Percentiles rank a stretch among this genome's conserved stretches.
These are phyloP conservation scores for Boloria euphrosyne DNA, from an alignment of 2,888 invertebrate genomes.

Conservation along the genomic window DNA sequence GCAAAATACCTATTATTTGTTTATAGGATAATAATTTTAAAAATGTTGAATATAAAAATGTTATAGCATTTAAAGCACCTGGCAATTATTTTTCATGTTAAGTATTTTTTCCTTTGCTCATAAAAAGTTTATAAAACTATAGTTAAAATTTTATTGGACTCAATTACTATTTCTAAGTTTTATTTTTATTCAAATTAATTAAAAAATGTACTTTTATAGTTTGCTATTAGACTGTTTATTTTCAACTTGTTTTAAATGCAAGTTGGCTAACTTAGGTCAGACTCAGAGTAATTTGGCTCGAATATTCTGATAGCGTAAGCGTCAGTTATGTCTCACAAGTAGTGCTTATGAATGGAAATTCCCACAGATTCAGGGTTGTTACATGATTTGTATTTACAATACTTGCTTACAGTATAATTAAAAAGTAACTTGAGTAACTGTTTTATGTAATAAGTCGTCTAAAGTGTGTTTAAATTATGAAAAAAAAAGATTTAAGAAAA, in stretches of 20 bases:
- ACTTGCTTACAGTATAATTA: too few relatives aligned
- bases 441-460: too few relatives aligned
- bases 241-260: conserved; percentile 2
- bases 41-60: background rate
- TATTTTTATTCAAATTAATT: background rate
- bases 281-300: conserved; percentile 18
- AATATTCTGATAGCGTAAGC: conserved; percentile 24
- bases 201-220: background rate
- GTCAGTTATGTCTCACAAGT: conserved; percentile 21
- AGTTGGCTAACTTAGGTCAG: conserved; percentile 17
- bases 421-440: too few relatives aligned
- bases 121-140: conserved; percentile 15
- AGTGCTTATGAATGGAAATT: conserved; percentile 30
- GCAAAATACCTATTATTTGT: too few relatives aligned
- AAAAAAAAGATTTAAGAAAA: background rate
- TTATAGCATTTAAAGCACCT: background rate
- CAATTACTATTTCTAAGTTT: background rate
- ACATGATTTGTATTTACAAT: conserved; percentile 5
- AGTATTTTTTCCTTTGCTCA: conserved; percentile 8
- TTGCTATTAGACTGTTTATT: background rate
- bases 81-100: conserved; percentile 8
- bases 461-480: too few relatives aligned
- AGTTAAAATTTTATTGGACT: background rate
- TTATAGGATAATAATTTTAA: too few relatives aligned
- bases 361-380: conserved; percentile 11